Evolutionary conservation across 2,113 vertebrate species (phyloP).

Genomic region (Canis aureus): DNA sequence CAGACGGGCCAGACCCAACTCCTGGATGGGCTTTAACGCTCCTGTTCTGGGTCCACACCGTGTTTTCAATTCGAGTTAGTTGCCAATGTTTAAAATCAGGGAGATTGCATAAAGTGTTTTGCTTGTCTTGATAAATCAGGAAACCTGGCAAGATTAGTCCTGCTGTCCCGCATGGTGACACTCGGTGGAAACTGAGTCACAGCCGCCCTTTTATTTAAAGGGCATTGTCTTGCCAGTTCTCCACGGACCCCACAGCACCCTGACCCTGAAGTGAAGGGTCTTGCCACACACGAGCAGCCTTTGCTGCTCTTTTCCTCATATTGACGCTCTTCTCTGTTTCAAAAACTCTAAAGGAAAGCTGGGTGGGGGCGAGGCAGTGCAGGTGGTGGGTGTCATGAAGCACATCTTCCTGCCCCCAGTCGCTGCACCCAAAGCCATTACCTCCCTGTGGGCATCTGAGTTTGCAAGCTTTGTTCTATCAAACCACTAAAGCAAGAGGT

Average conservation of each 20-base stretch:
- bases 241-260: background rate
- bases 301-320: background rate
- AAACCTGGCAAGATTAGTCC: background rate
- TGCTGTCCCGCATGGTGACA: background rate
- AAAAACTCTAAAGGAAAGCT: background rate
- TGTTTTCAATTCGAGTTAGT: background rate
- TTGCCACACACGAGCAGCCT: background rate
- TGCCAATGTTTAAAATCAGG: background rate
- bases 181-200: background rate
- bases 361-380: background rate
- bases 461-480: background rate
- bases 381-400: background rate
- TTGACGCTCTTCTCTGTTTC: background rate
- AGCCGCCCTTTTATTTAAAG: background rate
- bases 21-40: fast-evolving
- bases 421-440: background rate
- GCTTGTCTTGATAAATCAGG: background rate
- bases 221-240: background rate
- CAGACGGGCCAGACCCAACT: background rate
- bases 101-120: background rate
- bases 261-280: background rate
- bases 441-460: background rate
- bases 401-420: no score
- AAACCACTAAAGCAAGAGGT: no score
- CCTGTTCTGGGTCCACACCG: background rate